phyloP scores from a whole-genome alignment of 2,113 vertebrate species.

The Callorhinus ursinus region DNA sequence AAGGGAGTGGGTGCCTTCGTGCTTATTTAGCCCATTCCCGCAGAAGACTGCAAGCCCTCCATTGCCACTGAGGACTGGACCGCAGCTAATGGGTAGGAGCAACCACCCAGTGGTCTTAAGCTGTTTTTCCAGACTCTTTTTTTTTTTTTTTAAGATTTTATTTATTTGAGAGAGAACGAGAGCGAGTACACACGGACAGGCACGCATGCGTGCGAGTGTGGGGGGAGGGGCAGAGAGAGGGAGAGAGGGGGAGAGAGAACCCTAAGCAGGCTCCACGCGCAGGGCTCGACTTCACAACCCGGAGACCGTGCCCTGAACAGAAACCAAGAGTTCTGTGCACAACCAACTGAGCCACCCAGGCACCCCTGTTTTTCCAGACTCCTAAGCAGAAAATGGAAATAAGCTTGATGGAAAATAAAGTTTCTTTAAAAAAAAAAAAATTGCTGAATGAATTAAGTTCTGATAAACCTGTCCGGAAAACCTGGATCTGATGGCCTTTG shows the following conservation, averaged over 20 bases:
- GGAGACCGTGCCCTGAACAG: not conserved
- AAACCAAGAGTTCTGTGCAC: not conserved
- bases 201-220: not conserved
- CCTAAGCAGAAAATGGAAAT: not conserved
- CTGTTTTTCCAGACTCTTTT: not conserved
- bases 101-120: not conserved
- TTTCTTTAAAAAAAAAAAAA: not conserved
- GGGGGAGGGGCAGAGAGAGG: not conserved
- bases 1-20: not conserved
- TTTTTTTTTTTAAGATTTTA: not conserved
- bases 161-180: not conserved
- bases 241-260: not conserved
- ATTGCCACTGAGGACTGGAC: not conserved
- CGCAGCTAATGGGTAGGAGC: not conserved
- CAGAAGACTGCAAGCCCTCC: not conserved
- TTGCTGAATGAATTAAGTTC: not conserved
- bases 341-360: not conserved
- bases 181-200: no score
- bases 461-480: not conserved
- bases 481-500: not conserved
- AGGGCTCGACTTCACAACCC: not conserved
- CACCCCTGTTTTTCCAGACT: not conserved
- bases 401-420: not conserved
- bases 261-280: not conserved
- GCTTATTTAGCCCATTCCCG: rapidly evolving